Conservation (phyloP, 2,888 invertebrate species). For the Pollenia angustigena region DNA sequence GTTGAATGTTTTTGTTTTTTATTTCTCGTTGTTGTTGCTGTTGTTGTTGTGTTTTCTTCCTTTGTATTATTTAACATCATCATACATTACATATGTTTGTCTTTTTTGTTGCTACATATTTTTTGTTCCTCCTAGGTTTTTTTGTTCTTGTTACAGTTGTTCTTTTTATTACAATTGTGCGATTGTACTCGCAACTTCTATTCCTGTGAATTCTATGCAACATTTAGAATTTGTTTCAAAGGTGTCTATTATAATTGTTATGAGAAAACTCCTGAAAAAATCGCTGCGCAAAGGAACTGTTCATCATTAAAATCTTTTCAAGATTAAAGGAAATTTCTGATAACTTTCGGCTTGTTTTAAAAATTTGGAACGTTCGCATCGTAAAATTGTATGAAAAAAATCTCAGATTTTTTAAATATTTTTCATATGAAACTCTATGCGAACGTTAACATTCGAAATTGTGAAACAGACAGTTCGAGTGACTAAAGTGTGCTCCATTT, state of each 20-base stretch:
- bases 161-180: slow-evolving; percentile 24
- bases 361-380: too few relatives aligned
- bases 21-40: slow-evolving; percentile 26
- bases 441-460: too few relatives aligned
- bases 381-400: too few relatives aligned
- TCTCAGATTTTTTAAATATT: too few relatives aligned
- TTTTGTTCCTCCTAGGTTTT: slow-evolving; percentile 28
- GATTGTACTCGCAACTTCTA: slow-evolving; percentile 51
- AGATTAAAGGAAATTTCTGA: too few relatives aligned
- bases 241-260: slow-evolving; percentile 16
- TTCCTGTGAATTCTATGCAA: slow-evolving; percentile 46
- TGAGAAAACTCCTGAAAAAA: too few relatives aligned
- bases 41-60: slow-evolving; percentile 30
- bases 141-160: slow-evolving; percentile 4
- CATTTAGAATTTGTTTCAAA: slow-evolving; percentile 26
- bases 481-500: too few relatives aligned
- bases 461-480: too few relatives aligned
- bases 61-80: slow-evolving; percentile 61
- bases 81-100: slow-evolving; percentile 58
- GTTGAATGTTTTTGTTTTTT: slow-evolving; percentile 22
- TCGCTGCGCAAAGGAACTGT: background rate
- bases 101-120: slow-evolving; percentile 17
- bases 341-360: too few relatives aligned
- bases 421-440: too few relatives aligned
- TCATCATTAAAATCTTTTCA: too few relatives aligned